Base-by-base conservation (phyloP, 2,797 vertebrate species). In the Gorsachius magnificus region DNA sequence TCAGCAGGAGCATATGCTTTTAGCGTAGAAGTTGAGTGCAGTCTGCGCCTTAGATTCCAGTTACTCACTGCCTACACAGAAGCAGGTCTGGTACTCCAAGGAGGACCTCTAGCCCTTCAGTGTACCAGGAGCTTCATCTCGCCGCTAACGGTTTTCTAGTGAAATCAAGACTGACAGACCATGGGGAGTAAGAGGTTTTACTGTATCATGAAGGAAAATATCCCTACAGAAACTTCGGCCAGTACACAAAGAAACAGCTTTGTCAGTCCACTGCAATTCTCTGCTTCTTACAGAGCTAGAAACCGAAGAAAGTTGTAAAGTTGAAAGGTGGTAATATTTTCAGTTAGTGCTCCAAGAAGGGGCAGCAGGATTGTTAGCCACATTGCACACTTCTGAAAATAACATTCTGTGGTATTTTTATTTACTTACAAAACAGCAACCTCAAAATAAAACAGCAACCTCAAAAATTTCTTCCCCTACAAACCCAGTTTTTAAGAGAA, bases 1-100 rank as follows among this genome's bases (percentile, higher is more conserved):
- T 86, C 33, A 35, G 71, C 51, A 45, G 84, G 25, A 76, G 18
- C 29, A 11, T 13, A 1, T 56, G 20, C 56, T 66, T 78, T 54
- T 64, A 56, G 25, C 60, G 31, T 33, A 48, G 74, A 81, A 69
- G 45, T 33, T 3, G 5, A 80, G 33, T 45, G 36, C 20, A 36
- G 20, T 24, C 48, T 83, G 46, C 80, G 56, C 45, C 1, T 65
- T 93, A 69, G 29, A 50, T 70, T 87, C 51, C 72, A 61, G 60
- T 74, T 96, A 63, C 50, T 50, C 25, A 9, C 50, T 89, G 54
- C 60, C 80, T 81, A 87, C 29, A 45, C 63, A 91, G 70, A 87
- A 93, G 57, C 11, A 3, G 1, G 1, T 46, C 74, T 64, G 84
- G 38, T 83, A 19, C 14, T 35, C 51, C 0, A 0, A 19, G 48